These are phyloP conservation scores for Argyresthia albistria DNA, from an alignment of 2,888 invertebrate genomes.

Conservation along the genomic window DNA sequence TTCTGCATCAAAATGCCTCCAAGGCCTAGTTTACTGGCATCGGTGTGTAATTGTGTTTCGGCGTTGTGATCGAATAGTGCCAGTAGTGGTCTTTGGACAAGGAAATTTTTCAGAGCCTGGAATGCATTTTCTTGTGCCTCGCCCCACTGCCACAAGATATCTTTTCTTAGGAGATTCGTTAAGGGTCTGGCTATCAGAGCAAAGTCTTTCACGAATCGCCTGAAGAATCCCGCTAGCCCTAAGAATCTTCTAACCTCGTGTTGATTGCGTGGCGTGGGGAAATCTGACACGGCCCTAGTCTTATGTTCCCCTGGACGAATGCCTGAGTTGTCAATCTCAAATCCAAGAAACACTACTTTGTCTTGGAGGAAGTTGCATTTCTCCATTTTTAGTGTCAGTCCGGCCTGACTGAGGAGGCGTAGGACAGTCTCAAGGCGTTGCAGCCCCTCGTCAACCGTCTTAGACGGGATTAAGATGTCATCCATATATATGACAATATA, in stretches of 20 bases:
- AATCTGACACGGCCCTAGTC: slow-evolving; percentile 15
- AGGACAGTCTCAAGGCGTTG: slow-evolving; percentile 8
- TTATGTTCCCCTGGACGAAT: slow-evolving; percentile 16
- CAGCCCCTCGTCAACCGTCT: slow-evolving; percentile 6
- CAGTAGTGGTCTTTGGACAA: slow-evolving; percentile 9
- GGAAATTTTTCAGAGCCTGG: slow-evolving; percentile 9
- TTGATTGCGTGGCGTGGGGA: slow-evolving; percentile 13
- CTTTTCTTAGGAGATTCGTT: slow-evolving; percentile 13
- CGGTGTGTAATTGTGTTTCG: too few relatives aligned
- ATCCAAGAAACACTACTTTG: slow-evolving; percentile 16
- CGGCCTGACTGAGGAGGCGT: background rate
- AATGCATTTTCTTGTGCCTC: slow-evolving; percentile 11
- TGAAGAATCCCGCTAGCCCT: slow-evolving; percentile 19
- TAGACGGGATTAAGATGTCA: slow-evolving; percentile 9
- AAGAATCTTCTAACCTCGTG: slow-evolving; percentile 20
- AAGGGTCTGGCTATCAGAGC: slow-evolving; percentile 15
- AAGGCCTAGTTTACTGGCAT: too few relatives aligned
- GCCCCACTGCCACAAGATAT: too few relatives aligned
- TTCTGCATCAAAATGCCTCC: slow-evolving; percentile 22
- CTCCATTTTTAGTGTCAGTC: slow-evolving; percentile 12
- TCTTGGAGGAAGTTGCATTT: slow-evolving; percentile 15
- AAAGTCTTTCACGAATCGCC: slow-evolving; percentile 17
- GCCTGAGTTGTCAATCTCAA: slow-evolving; percentile 11
- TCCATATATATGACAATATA: slow-evolving; percentile 8
- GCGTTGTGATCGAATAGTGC: too few relatives aligned